Evolutionary conservation across 1,140 invertebrate genomes (phyloP).

Genomic region (Plodia interpunctella): DNA sequence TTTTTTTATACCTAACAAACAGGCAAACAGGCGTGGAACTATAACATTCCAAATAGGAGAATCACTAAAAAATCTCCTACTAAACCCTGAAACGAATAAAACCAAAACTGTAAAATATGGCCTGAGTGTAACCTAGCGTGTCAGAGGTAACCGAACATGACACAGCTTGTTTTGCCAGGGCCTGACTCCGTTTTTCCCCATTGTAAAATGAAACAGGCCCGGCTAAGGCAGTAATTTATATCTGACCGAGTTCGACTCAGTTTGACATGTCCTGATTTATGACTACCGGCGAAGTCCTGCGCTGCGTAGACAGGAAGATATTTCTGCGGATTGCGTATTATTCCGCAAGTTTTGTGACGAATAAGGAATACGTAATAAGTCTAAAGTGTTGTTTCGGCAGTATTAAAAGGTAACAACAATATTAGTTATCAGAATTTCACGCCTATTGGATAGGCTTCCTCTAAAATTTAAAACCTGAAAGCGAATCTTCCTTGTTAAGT

Average conservation of each 20-base stretch:
- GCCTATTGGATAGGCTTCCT: no score
- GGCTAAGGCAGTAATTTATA: slow-evolving; percentile 42
- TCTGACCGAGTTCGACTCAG: slow-evolving; percentile 33
- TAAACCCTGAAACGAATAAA: not conserved
- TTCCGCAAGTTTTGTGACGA: slow-evolving; percentile 8
- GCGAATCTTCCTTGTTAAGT: no score
- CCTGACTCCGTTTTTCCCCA: slow-evolving; percentile 5
- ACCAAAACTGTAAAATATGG: not conserved
- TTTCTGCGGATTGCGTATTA: slow-evolving; percentile 5
- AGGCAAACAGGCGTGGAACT: no score
- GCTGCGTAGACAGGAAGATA: slow-evolving; percentile 33
- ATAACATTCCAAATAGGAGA: no score
- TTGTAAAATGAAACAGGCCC: slow-evolving; percentile 17
- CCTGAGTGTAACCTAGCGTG: not conserved
- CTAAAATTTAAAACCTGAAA: no score
- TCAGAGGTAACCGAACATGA: not conserved
- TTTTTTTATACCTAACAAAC: no score
- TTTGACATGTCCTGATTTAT: slow-evolving; percentile 59
- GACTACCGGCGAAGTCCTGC: slow-evolving; percentile 28
- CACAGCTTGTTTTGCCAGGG: not conserved
- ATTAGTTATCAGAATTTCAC: no score
- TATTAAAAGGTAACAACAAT: not conserved
- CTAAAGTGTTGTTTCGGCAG: not conserved
- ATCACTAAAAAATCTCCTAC: no score
- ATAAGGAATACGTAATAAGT: not conserved